Evolutionary conservation across 2,888 invertebrate genomes (phyloP).

Genomic region (Lacanobia oleracea): DNA sequence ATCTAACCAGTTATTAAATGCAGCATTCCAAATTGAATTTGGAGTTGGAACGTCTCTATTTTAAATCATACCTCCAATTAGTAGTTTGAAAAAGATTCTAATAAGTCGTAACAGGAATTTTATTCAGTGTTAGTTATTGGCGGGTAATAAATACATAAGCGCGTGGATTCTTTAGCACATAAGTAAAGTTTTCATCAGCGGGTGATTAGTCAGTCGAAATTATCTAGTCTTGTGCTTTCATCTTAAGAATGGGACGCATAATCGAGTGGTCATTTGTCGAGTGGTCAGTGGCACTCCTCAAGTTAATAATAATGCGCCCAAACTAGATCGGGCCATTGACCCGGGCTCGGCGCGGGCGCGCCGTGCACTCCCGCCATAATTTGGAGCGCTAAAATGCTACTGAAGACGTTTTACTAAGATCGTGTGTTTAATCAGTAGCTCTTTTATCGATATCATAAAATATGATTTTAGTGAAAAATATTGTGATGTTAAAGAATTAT

Average conservation of each 20-base stretch:
- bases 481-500: slow-evolving; percentile 14
- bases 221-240: slow-evolving; percentile 63
- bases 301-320: slow-evolving; percentile 90
- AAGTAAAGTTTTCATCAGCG: slow-evolving; percentile 51
- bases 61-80: slow-evolving; percentile 50
- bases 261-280: slow-evolving; percentile 76
- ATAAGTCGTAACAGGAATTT: slow-evolving; percentile 52
- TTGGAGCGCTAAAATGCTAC: slow-evolving; percentile 84
- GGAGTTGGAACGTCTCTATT: slow-evolving; percentile 53
- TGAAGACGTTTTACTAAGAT: slow-evolving; percentile 50
- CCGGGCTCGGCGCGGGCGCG: slow-evolving; percentile 83
- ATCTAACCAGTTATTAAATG: slow-evolving; percentile 48
- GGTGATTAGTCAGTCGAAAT: slow-evolving; percentile 55
- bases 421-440: slow-evolving; percentile 26
- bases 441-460: slow-evolving; percentile 40
- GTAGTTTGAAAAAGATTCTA: slow-evolving; percentile 53
- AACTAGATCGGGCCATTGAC: slow-evolving; percentile 90
- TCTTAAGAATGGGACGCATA: slow-evolving; percentile 67
- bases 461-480: slow-evolving; percentile 14
- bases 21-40: slow-evolving; percentile 50
- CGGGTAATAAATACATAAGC: slow-evolving; percentile 45
- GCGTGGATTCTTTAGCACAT: slow-evolving; percentile 40
- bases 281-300: slow-evolving; percentile 81
- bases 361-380: slow-evolving; percentile 77
- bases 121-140: slow-evolving; percentile 54